Base-by-base conservation (phyloP, 2,113 vertebrate genomes). In the Prunella himalayana region DNA sequence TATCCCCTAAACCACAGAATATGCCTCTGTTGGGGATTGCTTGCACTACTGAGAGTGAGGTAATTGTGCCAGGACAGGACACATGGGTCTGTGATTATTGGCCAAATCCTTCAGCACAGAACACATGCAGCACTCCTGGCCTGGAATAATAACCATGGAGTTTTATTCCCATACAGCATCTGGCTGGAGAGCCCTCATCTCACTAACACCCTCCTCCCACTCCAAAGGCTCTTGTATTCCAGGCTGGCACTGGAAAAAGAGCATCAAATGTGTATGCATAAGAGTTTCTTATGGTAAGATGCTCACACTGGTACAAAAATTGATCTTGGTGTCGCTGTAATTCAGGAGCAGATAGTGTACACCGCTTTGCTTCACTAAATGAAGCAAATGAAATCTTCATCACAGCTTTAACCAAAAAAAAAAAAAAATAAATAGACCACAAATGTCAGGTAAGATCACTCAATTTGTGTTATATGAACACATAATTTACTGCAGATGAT, bases 91-190 rank as follows among this genome's bases (percentile, higher is more conserved):
- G 20, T 80, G 53, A 85, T 69, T 77, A 57, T 18, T 53, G 42
- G 76, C 21, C 45, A 76, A 72, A 61, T 61, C 65, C n/a, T 51
- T 68, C 39, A 87, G 63, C 21, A 22, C 33, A 80, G 30, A 90
- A 61, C 14, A 80, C 59, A 15, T 2, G 0, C 45, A 61, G 22
- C n/a, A 41, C 10, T 71, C 30, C 47, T 0, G 0, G 51, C 31
- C 42, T 86, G 61, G 45, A 91, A 60, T 22, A 82, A 61, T 65
- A 65, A 71, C 53, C 0, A 7, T 42, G 24, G 73, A 84, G 50
- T 31, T 89, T 50, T 56, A 49, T 53, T 92, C 33, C 44, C 35
- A 51, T 14, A 17, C 7, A 70, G 66, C 60, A 71, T 37, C 68
- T 33, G 30, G 13, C 9, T 2, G 3, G n/a, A 71, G 49, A 94